Conservation (phyloP, 1,140 invertebrate species). For the Lanistes nyassanus region DNA sequence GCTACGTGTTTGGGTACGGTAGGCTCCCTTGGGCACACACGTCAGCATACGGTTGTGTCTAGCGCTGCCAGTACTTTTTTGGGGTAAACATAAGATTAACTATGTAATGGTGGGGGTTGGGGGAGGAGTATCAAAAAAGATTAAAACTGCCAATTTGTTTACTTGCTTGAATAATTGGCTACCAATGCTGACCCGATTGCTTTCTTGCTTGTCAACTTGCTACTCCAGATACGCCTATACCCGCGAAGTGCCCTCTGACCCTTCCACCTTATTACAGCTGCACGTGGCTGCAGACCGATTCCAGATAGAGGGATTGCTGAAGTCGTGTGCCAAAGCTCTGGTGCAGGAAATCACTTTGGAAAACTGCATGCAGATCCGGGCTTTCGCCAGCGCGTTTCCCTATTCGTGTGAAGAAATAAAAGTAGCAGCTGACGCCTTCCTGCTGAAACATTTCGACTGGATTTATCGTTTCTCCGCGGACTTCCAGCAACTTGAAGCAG, state of each 20-base stretch:
- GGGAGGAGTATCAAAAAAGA: too few relatives aligned
- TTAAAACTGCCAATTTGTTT: too few relatives aligned
- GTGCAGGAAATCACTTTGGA: constrained; percentile 73
- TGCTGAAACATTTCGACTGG: constrained; percentile 64
- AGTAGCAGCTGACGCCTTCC: constrained; percentile 72
- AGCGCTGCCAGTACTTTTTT: too few relatives aligned
- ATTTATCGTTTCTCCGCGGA: constrained; percentile 86
- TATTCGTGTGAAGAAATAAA: constrained; percentile 74
- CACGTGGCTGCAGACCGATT: constrained; percentile 77
- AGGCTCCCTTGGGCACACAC: too few relatives aligned
- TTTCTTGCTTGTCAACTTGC: too few relatives aligned
- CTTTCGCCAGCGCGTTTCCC: constrained; percentile 80
- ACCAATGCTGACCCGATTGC: too few relatives aligned
- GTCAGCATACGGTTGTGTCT: too few relatives aligned
- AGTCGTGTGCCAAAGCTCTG: constrained; percentile 81
- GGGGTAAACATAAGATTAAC: too few relatives aligned
- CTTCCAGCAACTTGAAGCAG: constrained; percentile 85
- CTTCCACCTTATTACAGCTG: constrained; percentile 81
- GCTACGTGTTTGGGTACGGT: too few relatives aligned
- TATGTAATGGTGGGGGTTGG: too few relatives aligned
- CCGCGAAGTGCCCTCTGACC: constrained; percentile 77
- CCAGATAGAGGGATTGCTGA: constrained; percentile 79
- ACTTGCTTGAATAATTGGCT: too few relatives aligned
- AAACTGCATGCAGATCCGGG: constrained; percentile 84
- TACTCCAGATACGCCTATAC: constrained; percentile 79